Evolutionary conservation across 2,888 invertebrate genomes (phyloP).

Genomic region (Acronicta leporina): DNA sequence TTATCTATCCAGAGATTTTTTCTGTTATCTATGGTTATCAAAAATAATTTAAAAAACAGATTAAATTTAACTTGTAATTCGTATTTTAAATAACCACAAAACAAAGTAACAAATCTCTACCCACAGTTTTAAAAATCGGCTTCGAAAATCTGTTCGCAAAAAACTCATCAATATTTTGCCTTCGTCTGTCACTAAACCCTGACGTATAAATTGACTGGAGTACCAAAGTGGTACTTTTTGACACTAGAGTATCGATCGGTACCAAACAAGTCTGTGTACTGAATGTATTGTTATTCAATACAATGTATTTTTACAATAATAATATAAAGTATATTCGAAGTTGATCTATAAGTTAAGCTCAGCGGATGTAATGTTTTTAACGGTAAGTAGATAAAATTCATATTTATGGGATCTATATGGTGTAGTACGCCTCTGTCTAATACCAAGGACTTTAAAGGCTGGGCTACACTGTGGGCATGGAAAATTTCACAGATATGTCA

Average conservation of each 20-base stretch:
- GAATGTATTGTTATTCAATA: conserved; percentile 48
- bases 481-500: no score
- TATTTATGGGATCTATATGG: neutral
- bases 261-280: conserved; percentile 45
- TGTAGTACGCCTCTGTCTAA: conserved; percentile 18
- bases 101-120: conserved; percentile 10
- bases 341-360: conserved; percentile 42
- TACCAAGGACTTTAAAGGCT: conserved; percentile 1
- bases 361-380: conserved; percentile 52
- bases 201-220: conserved; percentile 53
- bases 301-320: conserved; percentile 44
- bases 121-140: conserved; percentile 20
- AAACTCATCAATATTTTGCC: conserved; percentile 9
- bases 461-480: no score
- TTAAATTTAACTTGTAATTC: no score
- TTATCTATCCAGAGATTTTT: no score
- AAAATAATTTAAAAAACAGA: no score
- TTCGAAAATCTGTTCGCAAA: conserved; percentile 1
- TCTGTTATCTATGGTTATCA: no score
- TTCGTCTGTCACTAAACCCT: conserved; percentile 48
- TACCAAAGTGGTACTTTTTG: conserved; percentile 49
- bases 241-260: conserved; percentile 34
- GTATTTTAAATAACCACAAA: neutral
- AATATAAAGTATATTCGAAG: conserved; percentile 51
- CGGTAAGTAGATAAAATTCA: conserved; percentile 3